These are phyloP conservation scores for Eretmochelys imbricata DNA, from an alignment of 2,113 vertebrate genomes.

Conservation along the genomic window DNA sequence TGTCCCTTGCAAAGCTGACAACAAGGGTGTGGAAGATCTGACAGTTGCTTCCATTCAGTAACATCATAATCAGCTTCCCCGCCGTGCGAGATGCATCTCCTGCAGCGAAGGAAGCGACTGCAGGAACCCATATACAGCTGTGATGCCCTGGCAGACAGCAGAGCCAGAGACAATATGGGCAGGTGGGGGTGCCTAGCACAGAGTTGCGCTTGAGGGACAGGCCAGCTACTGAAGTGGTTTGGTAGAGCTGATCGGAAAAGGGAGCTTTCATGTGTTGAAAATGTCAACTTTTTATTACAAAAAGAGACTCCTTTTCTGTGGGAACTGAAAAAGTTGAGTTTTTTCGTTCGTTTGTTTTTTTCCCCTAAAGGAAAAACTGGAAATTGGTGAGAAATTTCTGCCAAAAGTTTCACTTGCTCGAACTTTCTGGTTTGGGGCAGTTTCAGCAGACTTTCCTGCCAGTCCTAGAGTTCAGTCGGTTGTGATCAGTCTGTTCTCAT, in stretches of 20 bases:
- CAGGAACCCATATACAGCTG: background rate
- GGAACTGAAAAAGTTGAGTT: background rate
- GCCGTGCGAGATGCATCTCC: background rate
- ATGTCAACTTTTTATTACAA: fast-evolving
- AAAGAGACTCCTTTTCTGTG: background rate
- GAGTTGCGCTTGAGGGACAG: background rate
- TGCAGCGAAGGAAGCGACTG: background rate
- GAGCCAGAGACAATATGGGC: background rate
- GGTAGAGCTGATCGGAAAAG: fast-evolving
- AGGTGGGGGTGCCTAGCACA: background rate
- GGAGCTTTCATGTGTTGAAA: fast-evolving
- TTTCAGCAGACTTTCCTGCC: background rate
- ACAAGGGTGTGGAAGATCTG: background rate
- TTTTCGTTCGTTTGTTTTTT: background rate
- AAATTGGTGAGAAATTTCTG: background rate
- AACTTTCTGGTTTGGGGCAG: background rate
- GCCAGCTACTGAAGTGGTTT: background rate
- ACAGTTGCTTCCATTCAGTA: fast-evolving
- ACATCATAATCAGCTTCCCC: background rate
- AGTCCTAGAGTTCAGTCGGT: background rate
- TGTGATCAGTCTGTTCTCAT: background rate
- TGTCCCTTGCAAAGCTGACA: fast-evolving
- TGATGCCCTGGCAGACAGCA: background rate
- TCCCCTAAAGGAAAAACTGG: background rate
- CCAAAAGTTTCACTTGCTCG: background rate